These are phyloP conservation scores for Micronycteris hirsuta DNA, from an alignment of 2,113 vertebrate genomes.

Conservation along the genomic window DNA sequence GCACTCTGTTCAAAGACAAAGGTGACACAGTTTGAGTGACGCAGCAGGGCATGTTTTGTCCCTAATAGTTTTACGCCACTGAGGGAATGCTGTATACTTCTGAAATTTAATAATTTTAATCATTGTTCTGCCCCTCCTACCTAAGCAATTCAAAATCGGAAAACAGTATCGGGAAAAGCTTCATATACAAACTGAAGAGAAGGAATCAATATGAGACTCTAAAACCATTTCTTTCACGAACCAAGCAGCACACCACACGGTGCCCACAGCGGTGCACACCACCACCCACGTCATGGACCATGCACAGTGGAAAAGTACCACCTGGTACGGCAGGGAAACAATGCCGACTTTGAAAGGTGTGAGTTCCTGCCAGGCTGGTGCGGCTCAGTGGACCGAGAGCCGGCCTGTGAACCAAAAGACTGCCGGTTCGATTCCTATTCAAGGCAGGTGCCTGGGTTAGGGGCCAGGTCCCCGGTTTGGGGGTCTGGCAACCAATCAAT, in stretches of 20 bases:
- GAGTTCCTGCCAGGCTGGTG: too few relatives aligned
- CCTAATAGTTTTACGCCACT: background rate
- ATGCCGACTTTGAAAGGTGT: background rate
- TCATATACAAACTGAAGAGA: background rate
- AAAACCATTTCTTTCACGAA: background rate
- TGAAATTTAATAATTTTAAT: slow-evolving; percentile 6
- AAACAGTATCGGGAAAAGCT: background rate
- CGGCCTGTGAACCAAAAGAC: too few relatives aligned
- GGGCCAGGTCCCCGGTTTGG: too few relatives aligned
- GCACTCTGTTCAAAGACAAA: background rate
- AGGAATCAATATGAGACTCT: background rate
- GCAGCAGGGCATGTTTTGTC: background rate
- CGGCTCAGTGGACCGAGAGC: too few relatives aligned
- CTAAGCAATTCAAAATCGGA: background rate
- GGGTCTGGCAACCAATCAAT: too few relatives aligned
- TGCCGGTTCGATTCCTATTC: too few relatives aligned
- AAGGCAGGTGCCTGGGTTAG: too few relatives aligned
- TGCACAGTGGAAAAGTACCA: background rate
- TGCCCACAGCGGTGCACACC: background rate
- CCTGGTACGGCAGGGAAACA: background rate
- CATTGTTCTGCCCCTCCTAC: slow-evolving; percentile 10
- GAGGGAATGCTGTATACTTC: background rate
- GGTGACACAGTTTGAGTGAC: background rate
- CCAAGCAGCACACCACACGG: background rate
- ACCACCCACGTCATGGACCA: background rate